Base-by-base conservation (phyloP, 2,888 invertebrate genomes). In the Aromia moschata region DNA sequence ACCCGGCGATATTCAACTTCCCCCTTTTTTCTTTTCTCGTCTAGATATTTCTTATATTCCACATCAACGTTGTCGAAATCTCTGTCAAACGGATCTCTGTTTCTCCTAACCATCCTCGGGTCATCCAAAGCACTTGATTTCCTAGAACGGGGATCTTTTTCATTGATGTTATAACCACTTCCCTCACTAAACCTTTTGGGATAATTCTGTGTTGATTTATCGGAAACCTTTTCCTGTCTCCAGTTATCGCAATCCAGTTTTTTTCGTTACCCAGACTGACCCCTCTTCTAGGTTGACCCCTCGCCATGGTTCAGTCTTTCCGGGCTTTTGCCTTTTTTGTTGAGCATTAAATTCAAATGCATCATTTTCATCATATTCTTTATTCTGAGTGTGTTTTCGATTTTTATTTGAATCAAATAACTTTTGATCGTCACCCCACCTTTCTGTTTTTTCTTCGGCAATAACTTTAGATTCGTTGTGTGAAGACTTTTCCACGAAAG, bases 1-100 rank as follows among this genome's bases (percentile, higher is more conserved):
- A 79, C 69, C 54, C 60, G 67, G 4, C 25, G 31, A 9, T 49
- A 56, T 10, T 62, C 11, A 16, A 45, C 1, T 4, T 10, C 33
- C 3, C 11, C 30, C 7, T 54, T 49, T n/a, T 20, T 49, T 15
- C 20, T 54, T 31, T 56, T 58, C 41, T 56, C 49, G 12, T 20
- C 36, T 11, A 45, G 36, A 38, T 62, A 67, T 10, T 43, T 16
- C 17, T 38, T 53, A 18, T 56, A 64, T 55, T 69, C 67, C 0
- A 38, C 38, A 60, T 77, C 64, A 12, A 45, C 33, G 1, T 4
- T 54, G 5, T 54, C 54, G 15, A n/a, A 25, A 11, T 11, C 1
- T 38, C 30, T 33, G n/a, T 38, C 38, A 15, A 20, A 49, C 3
- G n/a, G 9, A n/a, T 30, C 15, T 38, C 20, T 36, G n/a, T 9